phyloP scores from a whole-genome alignment of 2,888 invertebrate species.

The Erynnis tages region DNA sequence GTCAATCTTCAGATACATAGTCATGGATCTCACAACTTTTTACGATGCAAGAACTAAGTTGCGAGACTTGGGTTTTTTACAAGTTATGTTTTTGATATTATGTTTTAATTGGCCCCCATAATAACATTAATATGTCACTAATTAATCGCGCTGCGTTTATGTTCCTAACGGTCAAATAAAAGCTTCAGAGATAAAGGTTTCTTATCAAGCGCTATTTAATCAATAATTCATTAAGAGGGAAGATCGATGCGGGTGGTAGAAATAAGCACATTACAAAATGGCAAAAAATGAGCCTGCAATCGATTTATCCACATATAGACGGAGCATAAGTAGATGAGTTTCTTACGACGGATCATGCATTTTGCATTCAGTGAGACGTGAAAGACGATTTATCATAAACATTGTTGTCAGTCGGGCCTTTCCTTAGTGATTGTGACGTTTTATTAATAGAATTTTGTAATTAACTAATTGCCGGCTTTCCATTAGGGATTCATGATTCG shows the following conservation, averaged over 20 bases:
- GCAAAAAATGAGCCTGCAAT: conserved; percentile 36
- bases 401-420: conserved; percentile 31
- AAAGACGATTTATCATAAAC: conserved; percentile 31
- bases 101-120: too few species aligned
- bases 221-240: conserved; percentile 42
- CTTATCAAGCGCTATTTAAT: conserved; percentile 39
- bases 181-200: conserved; percentile 33
- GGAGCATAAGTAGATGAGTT: conserved; percentile 36
- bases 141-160: conserved; percentile 4
- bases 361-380: conserved; percentile 23
- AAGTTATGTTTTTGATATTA: too few species aligned
- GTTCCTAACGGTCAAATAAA: conserved; percentile 5
- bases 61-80: too few species aligned
- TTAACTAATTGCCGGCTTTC: conserved; percentile 52
- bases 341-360: conserved; percentile 32
- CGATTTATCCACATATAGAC: conserved; percentile 39
- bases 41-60: too few species aligned
- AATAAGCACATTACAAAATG: conserved; percentile 37
- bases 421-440: conserved; percentile 36
- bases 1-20: too few species aligned
- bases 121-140: conserved; percentile 25
- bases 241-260: conserved; percentile 43
- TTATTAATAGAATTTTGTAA: conserved; percentile 46
- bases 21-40: too few species aligned
- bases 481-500: conserved; percentile 51